Evolutionary conservation across 92 coral and sea anemone species (phyloP).

Genomic region (Parazoanthus swiftii): DNA sequence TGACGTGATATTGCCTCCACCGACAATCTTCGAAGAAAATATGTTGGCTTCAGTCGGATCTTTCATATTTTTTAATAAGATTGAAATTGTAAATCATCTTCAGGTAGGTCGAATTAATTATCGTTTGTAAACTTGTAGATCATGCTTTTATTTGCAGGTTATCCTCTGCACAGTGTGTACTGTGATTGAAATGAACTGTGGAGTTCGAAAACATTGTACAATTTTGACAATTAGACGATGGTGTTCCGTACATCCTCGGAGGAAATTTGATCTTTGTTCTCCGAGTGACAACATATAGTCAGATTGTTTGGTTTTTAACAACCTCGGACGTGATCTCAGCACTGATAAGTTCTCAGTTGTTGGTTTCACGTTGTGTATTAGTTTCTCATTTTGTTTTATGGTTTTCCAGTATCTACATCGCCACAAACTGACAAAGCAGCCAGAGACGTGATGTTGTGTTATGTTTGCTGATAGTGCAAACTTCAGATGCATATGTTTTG

Average conservation of each 20-base stretch:
- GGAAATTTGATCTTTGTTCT: neutral
- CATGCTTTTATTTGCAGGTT: neutral
- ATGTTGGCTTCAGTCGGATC: constrained; percentile 88
- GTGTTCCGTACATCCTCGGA: neutral
- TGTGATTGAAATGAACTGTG: neutral
- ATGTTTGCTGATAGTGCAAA: neutral
- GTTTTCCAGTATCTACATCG: neutral
- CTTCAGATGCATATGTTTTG: neutral
- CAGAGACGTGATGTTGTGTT: neutral
- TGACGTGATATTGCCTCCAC: constrained; percentile 95
- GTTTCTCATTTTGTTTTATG: neutral
- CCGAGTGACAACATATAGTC: constrained; percentile 2
- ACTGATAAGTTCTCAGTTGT: constrained; percentile 4
- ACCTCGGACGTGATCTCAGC: neutral
- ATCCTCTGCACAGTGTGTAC: neutral
- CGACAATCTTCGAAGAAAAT: constrained; percentile 95
- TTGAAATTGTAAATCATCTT: constrained; percentile 94
- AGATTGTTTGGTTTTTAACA: neutral
- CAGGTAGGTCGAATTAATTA: constrained; percentile 69
- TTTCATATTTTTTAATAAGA: constrained; percentile 96
- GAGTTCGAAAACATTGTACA: neutral
- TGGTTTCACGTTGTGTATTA: neutral
- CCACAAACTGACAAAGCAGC: no score
- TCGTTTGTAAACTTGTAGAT: neutral
- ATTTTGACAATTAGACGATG: neutral